Conservation (phyloP, 2,113 vertebrate genomes). For the Nanorana parkeri region DNA sequence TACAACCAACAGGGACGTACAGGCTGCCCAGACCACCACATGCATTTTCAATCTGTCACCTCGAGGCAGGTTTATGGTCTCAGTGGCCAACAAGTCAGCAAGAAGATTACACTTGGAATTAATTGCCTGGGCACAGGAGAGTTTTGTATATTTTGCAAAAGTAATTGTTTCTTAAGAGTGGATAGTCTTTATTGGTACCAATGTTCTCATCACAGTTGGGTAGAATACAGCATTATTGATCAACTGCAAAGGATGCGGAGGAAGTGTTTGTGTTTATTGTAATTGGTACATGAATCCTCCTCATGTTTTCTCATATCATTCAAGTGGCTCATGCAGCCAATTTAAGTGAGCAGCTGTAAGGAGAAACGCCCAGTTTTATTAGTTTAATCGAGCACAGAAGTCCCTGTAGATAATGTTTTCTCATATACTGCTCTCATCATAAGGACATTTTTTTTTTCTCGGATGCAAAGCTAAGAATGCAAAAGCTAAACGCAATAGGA, state of each 20-base stretch:
- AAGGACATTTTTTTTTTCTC: no score
- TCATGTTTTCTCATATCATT: background rate
- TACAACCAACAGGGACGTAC: conserved; percentile 1
- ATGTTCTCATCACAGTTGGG: conserved; percentile 8
- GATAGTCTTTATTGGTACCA: conserved; percentile 26
- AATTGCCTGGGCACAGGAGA: conserved; percentile 23
- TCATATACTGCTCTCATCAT: no score
- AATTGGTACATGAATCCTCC: conserved; percentile 26
- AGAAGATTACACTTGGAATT: conserved; percentile 14
- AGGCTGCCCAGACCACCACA: background rate
- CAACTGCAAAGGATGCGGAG: background rate
- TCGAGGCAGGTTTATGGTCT: conserved; percentile 19
- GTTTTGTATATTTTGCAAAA: conserved; percentile 39
- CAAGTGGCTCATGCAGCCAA: no score
- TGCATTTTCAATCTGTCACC: conserved; percentile 38
- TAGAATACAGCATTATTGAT: conserved; percentile 22
- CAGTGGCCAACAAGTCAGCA: background rate
- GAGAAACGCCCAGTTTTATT: no score
- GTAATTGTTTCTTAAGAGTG: conserved; percentile 44
- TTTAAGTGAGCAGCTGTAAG: no score
- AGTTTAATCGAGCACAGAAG: no score
- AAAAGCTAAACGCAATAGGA: no score
- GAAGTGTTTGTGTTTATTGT: background rate
- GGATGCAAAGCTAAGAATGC: no score
- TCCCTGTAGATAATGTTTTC: no score